phyloP scores from a whole-genome alignment of 2,113 vertebrate species.

The Copsychus sechellarum region DNA sequence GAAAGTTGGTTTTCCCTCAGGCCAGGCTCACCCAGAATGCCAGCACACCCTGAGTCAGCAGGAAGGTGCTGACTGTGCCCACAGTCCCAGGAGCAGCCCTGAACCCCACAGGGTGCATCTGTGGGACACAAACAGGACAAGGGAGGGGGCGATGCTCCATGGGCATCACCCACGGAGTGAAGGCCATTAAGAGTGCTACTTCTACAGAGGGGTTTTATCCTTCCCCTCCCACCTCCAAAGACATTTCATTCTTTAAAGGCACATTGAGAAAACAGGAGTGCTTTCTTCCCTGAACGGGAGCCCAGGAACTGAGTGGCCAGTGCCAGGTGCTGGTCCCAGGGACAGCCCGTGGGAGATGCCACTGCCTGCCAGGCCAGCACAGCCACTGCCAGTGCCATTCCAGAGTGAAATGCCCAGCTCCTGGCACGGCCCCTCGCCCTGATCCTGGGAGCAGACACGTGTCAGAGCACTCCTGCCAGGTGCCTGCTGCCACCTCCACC shows the following conservation, averaged over 20 bases:
- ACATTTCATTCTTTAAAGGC: background rate
- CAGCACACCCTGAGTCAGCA: background rate
- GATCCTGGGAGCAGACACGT: rapidly evolving
- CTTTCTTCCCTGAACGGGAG: background rate
- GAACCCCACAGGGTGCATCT: background rate
- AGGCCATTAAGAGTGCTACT: background rate
- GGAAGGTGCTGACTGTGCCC: background rate
- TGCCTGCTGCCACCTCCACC: background rate
- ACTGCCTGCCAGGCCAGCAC: background rate
- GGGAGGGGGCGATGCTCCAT: background rate
- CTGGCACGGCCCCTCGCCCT: rapidly evolving
- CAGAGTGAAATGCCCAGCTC: rapidly evolving
- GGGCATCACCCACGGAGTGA: background rate
- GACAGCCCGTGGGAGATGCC: background rate
- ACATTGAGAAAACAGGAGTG: background rate
- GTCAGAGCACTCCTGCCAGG: background rate
- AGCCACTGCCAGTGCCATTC: rapidly evolving
- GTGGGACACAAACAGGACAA: too few species aligned
- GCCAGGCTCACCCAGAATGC: background rate
- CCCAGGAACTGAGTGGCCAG: background rate
- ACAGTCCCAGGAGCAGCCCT: background rate
- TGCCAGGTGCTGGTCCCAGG: background rate
- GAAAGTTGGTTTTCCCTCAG: background rate
- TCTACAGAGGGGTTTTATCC: background rate
- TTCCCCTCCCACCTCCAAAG: background rate